phyloP scores from a whole-genome alignment of 2,113 vertebrate species.

The Motacilla alba region DNA sequence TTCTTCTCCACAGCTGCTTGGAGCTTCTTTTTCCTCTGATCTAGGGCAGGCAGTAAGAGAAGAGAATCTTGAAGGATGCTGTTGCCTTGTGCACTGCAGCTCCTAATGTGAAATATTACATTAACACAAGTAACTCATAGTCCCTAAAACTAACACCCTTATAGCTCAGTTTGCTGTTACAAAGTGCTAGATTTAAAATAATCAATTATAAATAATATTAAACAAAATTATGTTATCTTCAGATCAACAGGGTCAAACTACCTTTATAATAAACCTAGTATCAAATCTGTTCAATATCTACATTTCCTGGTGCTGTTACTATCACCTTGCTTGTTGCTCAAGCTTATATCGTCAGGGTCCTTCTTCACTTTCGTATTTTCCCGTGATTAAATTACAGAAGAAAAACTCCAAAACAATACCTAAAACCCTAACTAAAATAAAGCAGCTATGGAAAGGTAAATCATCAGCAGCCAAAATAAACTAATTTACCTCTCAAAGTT shows the following conservation, averaged over 20 bases:
- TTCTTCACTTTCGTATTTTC: not conserved
- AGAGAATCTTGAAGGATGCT: not conserved
- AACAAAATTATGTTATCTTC: not conserved
- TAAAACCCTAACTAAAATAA: not conserved
- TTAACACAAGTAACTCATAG: not conserved
- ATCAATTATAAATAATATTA: not conserved
- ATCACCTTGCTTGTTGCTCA: not conserved
- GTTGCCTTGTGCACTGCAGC: slow-evolving; percentile 62
- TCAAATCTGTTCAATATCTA: not conserved
- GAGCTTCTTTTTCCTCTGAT: not conserved
- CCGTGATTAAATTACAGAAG: not conserved
- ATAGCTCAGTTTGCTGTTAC: not conserved
- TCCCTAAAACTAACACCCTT: not conserved
- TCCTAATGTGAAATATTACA: slow-evolving; percentile 58
- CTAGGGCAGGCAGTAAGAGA: not conserved
- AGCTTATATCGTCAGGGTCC: not conserved
- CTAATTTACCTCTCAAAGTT: not conserved
- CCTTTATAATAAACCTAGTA: not conserved
- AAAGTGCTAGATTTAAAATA: not conserved
- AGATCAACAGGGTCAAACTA: not conserved
- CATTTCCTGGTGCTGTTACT: not conserved
- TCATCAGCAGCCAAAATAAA: not conserved
- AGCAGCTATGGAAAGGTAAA: not conserved
- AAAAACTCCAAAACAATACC: not conserved
- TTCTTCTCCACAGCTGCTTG: not conserved